Evolutionary conservation across 2,797 vertebrate species (phyloP).

Genomic region (Premnoplex brunnescens): DNA sequence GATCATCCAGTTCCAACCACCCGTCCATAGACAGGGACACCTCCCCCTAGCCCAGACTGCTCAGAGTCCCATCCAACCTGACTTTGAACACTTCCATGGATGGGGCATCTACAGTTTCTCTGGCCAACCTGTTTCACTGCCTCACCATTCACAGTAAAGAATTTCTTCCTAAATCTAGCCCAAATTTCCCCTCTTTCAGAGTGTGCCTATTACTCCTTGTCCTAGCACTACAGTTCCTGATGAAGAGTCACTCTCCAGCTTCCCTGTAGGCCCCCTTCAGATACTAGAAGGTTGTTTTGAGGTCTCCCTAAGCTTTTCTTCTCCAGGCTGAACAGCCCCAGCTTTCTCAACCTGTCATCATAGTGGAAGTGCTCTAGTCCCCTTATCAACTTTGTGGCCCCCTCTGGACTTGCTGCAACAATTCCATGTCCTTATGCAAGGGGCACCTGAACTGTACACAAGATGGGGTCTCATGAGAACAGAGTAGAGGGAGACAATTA

Average conservation of each 20-base stretch:
- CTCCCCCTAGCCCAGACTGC: not conserved
- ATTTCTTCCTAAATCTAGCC: not conserved
- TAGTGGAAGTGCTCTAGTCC: too few species aligned
- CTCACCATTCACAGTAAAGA: not conserved
- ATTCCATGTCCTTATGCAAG: not conserved
- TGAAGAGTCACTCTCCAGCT: not conserved
- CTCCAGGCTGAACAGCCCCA: not conserved
- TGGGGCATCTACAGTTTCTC: not conserved
- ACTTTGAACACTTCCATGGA: not conserved
- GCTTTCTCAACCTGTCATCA: not conserved
- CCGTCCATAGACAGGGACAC: not conserved
- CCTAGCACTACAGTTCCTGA: not conserved
- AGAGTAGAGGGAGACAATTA: not conserved
- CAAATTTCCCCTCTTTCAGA: not conserved
- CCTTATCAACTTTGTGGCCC: not conserved
- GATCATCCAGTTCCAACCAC: not conserved
- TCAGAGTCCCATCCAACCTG: not conserved
- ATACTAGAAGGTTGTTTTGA: not conserved
- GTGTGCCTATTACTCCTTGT: not conserved
- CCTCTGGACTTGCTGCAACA: not conserved
- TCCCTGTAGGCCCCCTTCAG: not conserved
- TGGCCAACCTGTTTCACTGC: not conserved
- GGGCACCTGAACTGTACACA: not conserved
- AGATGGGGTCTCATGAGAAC: fast-evolving
- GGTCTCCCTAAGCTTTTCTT: not conserved